These are phyloP conservation scores for Frankliniella intonsa DNA, from an alignment of 2,888 invertebrate species.

Conservation along the genomic window DNA sequence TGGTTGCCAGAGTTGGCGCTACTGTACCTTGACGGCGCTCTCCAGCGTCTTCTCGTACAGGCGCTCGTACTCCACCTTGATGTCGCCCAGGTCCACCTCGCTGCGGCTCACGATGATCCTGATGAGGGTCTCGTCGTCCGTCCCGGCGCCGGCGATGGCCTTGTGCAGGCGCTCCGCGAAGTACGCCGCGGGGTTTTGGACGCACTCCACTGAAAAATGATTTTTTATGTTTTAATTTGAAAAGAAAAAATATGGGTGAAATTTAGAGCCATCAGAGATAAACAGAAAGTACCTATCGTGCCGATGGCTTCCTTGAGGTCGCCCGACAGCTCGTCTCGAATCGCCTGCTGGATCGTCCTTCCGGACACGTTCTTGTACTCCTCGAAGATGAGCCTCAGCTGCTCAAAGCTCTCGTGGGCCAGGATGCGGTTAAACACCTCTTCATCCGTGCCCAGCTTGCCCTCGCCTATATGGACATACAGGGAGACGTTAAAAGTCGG, in stretches of 20 bases:
- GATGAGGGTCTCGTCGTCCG: conserved; percentile 66
- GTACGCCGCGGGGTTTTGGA: conserved; percentile 61
- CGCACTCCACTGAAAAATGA: conserved; percentile 59
- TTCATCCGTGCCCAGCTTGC: conserved; percentile 67
- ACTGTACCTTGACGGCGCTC: conserved; percentile 58
- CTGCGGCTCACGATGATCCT: conserved; percentile 65
- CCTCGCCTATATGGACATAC: conserved; percentile 49
- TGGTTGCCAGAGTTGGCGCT: too few species aligned
- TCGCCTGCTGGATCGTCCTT: conserved; percentile 67
- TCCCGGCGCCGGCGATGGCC: conserved; percentile 66
- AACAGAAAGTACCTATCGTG: conserved; percentile 50
- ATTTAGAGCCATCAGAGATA: background rate
- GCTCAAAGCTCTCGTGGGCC: conserved; percentile 68
- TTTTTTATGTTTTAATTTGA: background rate
- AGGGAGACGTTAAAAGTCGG: too few species aligned
- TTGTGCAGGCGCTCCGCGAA: conserved; percentile 63
- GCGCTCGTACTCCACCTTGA: conserved; percentile 65
- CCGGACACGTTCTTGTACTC: conserved; percentile 69
- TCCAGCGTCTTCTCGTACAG: conserved; percentile 64
- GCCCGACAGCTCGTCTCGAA: conserved; percentile 62
- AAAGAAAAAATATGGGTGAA: background rate
- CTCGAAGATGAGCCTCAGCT: conserved; percentile 63
- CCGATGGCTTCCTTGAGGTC: conserved; percentile 64
- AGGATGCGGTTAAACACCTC: conserved; percentile 67
- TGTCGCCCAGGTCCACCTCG: conserved; percentile 64